These are phyloP conservation scores for Sitophilus oryzae DNA, from an alignment of 1,140 invertebrate species.

Conservation along the genomic window DNA sequence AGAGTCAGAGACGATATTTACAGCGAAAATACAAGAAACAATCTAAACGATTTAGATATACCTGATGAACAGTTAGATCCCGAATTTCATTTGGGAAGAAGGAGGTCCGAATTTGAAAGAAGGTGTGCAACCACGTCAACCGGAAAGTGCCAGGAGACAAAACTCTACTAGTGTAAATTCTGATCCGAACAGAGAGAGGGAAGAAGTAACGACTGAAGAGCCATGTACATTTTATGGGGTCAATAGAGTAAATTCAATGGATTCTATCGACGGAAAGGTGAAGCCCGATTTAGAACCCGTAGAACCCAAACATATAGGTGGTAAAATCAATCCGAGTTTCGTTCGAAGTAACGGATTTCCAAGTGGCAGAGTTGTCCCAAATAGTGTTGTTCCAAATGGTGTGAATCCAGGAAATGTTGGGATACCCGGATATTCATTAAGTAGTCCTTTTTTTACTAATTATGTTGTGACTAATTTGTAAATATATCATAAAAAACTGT, in stretches of 20 bases:
- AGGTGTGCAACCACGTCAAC: not conserved
- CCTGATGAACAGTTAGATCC: constrained; percentile 11
- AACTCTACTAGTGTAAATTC: not conserved
- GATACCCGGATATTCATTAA: not conserved
- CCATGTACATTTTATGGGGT: constrained; percentile 18
- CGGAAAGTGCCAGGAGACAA: not conserved
- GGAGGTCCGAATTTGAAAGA: constrained; percentile 1
- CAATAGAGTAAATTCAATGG: constrained; percentile 9
- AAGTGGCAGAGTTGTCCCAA: too few species aligned
- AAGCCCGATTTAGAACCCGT: constrained; percentile 15
- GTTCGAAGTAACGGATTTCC: too few species aligned
- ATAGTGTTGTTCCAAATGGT: too few species aligned
- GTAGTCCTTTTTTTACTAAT: not conserved
- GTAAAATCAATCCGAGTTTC: not conserved
- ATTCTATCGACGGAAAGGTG: constrained; percentile 9
- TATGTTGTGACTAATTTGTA: not conserved
- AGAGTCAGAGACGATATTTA: not conserved
- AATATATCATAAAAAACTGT: too few species aligned
- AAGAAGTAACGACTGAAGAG: constrained; percentile 14
- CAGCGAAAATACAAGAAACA: not conserved
- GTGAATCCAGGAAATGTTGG: too few species aligned
- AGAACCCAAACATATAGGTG: constrained; percentile 10
- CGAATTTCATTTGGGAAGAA: too few species aligned
- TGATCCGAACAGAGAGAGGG: not conserved
- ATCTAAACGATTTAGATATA: not conserved